Base-by-base conservation (phyloP, 2,113 vertebrate genomes). In the Cricetomys ansorgei region DNA sequence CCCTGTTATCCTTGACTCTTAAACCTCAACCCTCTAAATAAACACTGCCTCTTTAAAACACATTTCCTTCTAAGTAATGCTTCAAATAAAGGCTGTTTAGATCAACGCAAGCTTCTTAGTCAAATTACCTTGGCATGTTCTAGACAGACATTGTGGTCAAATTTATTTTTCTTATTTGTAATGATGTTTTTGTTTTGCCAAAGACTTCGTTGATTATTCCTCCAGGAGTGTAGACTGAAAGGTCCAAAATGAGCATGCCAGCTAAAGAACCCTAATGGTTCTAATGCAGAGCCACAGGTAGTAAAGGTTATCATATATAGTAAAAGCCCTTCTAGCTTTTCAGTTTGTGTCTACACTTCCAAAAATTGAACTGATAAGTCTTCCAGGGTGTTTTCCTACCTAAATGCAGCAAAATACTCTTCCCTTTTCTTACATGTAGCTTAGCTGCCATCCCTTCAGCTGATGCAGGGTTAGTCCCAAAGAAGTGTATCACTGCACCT, bases 281-380 rank as follows among this genome's bases (percentile, higher is more conserved):
- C 50, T 55, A 17, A n/a, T 23, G 50, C 10, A 80, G 19, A 81
- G 53, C 21, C 53, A 81, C 2, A 1, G 77, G 19, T 23, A 25
- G 77, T 50, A 34, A n/a, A 80, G 50, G 50, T 80, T 13, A 34
- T 21, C 34, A 55, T 80, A 17, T 19, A 17, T 55, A 55, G 50
- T 12, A 53, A 79, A 53, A 53, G 50, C 31, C 76, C 48, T 79
- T 79, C 76, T 55, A 45, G 81, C 48, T 70, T 96, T 80, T 96
- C 43, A 21, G n/a, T 89, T 96, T 80, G n/a, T 81, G 21, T 80
- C 5, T 45, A 19, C 9, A 59, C 11, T 62, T 62, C 62, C 84
- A 59, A 93, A 94, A 85, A 79, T 67, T 16, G 64, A 81, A 76
- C 81, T 88, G 11, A 88, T 83, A 64, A 64, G 34, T 37, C 62